Evolutionary conservation across 2,113 vertebrate genomes (phyloP).

Genomic region (Mus spicilegus): DNA sequence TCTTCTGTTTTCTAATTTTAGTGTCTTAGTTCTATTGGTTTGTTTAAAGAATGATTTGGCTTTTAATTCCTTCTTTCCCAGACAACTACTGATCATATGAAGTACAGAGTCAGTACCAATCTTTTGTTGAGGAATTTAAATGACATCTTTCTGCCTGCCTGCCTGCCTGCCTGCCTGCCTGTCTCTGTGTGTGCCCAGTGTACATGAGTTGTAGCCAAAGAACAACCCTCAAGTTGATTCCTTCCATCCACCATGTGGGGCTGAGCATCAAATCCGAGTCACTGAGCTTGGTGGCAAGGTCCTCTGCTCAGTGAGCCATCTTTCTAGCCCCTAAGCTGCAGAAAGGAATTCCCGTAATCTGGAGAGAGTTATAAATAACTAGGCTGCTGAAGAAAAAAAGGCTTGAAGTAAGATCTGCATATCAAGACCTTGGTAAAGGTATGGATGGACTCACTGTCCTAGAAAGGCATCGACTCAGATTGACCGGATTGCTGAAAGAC

Average conservation of each 20-base stretch:
- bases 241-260: not conserved
- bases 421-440: not conserved
- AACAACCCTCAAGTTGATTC: not conserved
- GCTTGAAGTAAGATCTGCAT: not conserved
- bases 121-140: not conserved
- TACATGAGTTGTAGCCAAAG: not conserved
- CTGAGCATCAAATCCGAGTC: not conserved
- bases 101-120: not conserved
- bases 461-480: slow-evolving; percentile 17
- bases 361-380: not conserved
- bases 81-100: not conserved
- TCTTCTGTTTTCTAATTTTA: slow-evolving; percentile 45
- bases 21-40: slow-evolving; percentile 41
- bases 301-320: not conserved
- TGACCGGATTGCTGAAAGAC: not conserved
- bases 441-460: not conserved
- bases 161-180: no score
- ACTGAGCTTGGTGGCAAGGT: not conserved
- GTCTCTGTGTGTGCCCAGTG: not conserved
- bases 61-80: slow-evolving; percentile 36
- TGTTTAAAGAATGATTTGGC: not conserved
- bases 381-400: not conserved
- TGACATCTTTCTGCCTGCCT: not conserved
- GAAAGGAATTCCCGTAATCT: not conserved
- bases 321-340: not conserved